These are phyloP conservation scores for Agrochola macilenta DNA, from an alignment of 2,888 invertebrate genomes.

Conservation along the genomic window DNA sequence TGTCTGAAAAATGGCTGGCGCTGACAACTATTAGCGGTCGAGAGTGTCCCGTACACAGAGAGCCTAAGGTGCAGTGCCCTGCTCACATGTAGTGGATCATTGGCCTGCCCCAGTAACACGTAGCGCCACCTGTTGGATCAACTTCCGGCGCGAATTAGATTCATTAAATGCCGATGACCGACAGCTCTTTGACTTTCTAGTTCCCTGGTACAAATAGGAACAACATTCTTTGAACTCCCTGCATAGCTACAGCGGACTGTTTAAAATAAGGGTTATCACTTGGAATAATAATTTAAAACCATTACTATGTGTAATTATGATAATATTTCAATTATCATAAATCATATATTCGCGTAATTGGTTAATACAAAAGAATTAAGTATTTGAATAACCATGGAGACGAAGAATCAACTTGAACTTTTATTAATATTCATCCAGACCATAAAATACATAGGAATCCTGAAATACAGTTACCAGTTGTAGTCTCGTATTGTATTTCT, in stretches of 20 bases:
- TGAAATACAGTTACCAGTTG: background rate
- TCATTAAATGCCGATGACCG: slow-evolving; percentile 62
- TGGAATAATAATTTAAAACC: background rate
- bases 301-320: too few species aligned
- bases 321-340: background rate
- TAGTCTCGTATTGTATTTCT: background rate
- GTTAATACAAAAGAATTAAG: background rate
- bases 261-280: background rate
- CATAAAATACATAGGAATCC: too few species aligned
- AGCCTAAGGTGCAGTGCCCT: slow-evolving; percentile 38
- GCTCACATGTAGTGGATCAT: slow-evolving; percentile 38
- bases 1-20: background rate
- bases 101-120: slow-evolving; percentile 56
- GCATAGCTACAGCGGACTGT: background rate
- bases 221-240: slow-evolving; percentile 17
- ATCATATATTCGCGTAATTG: too few species aligned
- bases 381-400: background rate
- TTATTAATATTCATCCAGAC: too few species aligned
- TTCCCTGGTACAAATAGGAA: slow-evolving; percentile 38
- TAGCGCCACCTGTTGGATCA: slow-evolving; percentile 59
- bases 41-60: background rate
- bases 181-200: slow-evolving; percentile 45
- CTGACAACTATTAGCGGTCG: background rate
- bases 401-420: background rate
- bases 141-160: slow-evolving; percentile 55